These are phyloP conservation scores for Cheirogaleus major DNA, from an alignment of 2,797 vertebrate species.

Conservation along the genomic window DNA sequence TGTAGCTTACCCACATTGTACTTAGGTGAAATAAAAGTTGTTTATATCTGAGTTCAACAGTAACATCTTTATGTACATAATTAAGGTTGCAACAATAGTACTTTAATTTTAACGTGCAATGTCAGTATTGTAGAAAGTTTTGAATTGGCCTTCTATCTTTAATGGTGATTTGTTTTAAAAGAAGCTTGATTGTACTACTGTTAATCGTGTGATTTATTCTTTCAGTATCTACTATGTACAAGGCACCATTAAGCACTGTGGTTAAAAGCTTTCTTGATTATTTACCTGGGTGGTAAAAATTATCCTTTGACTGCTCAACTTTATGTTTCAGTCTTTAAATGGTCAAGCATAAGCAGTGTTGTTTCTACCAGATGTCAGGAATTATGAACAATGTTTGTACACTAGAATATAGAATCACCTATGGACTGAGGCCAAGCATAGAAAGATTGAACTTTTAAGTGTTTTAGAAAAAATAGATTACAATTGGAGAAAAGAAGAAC, in stretches of 20 bases:
- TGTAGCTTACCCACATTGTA: neutral
- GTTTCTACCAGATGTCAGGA: neutral
- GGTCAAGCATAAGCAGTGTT: slow-evolving; percentile 1
- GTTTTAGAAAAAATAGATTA: neutral
- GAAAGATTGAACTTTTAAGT: neutral
- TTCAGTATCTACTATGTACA: neutral
- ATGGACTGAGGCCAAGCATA: neutral
- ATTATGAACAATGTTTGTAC: slow-evolving; percentile 9
- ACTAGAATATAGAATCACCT: neutral
- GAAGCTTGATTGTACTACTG: neutral
- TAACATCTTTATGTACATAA: slow-evolving; percentile 23
- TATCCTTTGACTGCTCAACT: slow-evolving; percentile 2
- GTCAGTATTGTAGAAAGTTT: slow-evolving; percentile 32
- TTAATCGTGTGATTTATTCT: slow-evolving; percentile 8
- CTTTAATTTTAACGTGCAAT: slow-evolving; percentile 44
- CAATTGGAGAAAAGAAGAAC: neutral
- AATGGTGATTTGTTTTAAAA: neutral
- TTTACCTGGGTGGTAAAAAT: slow-evolving; percentile 47
- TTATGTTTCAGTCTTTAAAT: slow-evolving; percentile 40
- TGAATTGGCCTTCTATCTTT: slow-evolving; percentile 24
- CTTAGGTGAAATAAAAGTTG: neutral
- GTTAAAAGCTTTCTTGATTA: slow-evolving; percentile 35
- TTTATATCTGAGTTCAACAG: slow-evolving; percentile 10
- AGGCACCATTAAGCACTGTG: neutral
- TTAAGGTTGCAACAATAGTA: neutral